phyloP scores from a whole-genome alignment of 92 coral and sea anemone species.

The Epizoanthus ramosus region DNA sequence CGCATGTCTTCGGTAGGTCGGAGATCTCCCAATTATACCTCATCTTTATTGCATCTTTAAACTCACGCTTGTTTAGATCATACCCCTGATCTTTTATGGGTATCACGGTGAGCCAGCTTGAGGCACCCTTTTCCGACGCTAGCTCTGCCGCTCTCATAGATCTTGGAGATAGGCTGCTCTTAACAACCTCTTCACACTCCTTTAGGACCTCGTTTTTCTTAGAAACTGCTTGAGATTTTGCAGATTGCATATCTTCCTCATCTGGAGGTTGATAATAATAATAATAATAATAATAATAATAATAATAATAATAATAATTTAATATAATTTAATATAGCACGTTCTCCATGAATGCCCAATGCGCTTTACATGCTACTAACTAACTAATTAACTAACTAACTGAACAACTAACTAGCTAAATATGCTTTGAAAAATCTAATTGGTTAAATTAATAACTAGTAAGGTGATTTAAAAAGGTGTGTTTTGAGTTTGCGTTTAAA shows the following conservation, averaged over 20 bases:
- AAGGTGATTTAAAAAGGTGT: too few species aligned
- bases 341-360: too few species aligned
- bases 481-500: too few species aligned
- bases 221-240: constrained; percentile 15
- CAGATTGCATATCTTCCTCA: constrained; percentile 41
- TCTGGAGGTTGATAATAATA: constrained; percentile 53
- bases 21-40: constrained; percentile 57
- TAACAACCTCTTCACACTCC: constrained; percentile 13
- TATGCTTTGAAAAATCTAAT: too few species aligned
- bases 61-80: constrained; percentile 55
- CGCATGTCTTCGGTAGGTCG: constrained; percentile 50
- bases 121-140: constrained; percentile 55
- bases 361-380: too few species aligned
- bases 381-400: too few species aligned
- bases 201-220: constrained; percentile 45
- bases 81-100: constrained; percentile 55
- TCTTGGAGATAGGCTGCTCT: constrained; percentile 38
- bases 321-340: too few species aligned
- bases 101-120: constrained; percentile 49
- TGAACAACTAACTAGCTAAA: too few species aligned
- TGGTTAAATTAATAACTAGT: too few species aligned
- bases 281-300: too few species aligned
- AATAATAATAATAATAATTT: too few species aligned
- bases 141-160: constrained; percentile 44
- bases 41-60: constrained; percentile 56